Evolutionary conservation across 2,888 invertebrate species (phyloP).

Genomic region (Teleiodes luculella): DNA sequence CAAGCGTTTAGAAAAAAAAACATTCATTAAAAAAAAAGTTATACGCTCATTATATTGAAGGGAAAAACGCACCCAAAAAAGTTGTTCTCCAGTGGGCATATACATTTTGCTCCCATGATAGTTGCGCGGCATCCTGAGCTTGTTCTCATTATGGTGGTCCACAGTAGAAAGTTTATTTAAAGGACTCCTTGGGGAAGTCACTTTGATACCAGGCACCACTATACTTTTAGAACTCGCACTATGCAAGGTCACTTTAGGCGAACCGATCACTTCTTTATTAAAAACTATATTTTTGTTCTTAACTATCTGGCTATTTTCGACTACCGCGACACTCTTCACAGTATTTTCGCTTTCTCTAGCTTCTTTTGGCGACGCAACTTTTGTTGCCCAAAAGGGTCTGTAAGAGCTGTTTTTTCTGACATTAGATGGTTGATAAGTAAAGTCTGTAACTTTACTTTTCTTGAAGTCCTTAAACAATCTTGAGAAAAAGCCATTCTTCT

Average conservation of each 20-base stretch:
- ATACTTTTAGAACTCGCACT: slow-evolving; percentile 10
- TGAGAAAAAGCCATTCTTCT: slow-evolving; percentile 44
- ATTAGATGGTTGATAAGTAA: slow-evolving; percentile 51
- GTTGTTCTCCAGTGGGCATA: slow-evolving; percentile 62
- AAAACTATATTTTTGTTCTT: slow-evolving; percentile 39
- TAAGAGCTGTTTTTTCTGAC: slow-evolving; percentile 52
- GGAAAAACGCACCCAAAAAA: slow-evolving; percentile 56
- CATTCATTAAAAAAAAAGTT: no score
- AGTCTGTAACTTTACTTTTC: slow-evolving; percentile 58
- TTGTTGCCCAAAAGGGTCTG: slow-evolving; percentile 64
- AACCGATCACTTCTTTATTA: slow-evolving; percentile 31
- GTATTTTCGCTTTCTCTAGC: background rate
- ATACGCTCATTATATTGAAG: slow-evolving; percentile 1
- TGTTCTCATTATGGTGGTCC: slow-evolving; percentile 43
- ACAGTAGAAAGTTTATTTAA: slow-evolving; percentile 39
- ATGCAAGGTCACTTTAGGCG: slow-evolving; percentile 38
- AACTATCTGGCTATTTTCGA: slow-evolving; percentile 33
- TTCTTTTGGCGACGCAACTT: slow-evolving; percentile 32
- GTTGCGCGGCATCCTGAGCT: slow-evolving; percentile 41
- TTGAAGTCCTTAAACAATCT: slow-evolving; percentile 55
- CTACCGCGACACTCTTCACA: background rate
- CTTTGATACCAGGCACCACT: background rate
- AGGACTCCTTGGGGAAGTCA: background rate
- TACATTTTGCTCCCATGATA: slow-evolving; percentile 62
- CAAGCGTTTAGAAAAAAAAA: no score